Evolutionary conservation across 2,797 vertebrate species (phyloP).

Genomic region (Parotocinclus haroldoi): DNA sequence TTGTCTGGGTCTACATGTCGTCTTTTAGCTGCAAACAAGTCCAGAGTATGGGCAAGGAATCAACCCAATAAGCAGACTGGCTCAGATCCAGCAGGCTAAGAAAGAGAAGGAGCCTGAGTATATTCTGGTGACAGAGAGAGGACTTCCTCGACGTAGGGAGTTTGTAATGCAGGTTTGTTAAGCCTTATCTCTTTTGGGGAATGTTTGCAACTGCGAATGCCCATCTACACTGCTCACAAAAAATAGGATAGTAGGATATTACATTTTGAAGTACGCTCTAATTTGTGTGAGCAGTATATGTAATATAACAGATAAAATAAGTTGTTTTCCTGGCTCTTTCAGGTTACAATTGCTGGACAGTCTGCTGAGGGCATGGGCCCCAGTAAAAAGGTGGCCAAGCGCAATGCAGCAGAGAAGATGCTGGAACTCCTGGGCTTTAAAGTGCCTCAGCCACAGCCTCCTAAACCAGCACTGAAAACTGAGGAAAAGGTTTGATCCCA

Average conservation of each 20-base stretch:
- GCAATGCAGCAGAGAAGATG: slow-evolving; percentile 98
- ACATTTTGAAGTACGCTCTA: no score
- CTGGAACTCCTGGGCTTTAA: slow-evolving; percentile 95
- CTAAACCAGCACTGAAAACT: slow-evolving; percentile 94
- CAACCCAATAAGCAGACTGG: slow-evolving; percentile 97
- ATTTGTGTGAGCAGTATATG: no score
- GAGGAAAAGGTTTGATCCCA: slow-evolving; percentile 85
- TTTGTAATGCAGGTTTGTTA: slow-evolving; percentile 91
- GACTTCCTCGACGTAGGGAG: slow-evolving; percentile 90
- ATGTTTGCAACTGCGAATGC: no score
- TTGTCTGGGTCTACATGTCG: background rate
- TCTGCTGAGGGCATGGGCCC: slow-evolving; percentile 92
- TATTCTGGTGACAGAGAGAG: slow-evolving; percentile 87
- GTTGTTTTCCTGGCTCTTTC: slow-evolving; percentile 4
- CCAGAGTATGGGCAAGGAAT: slow-evolving; percentile 95
- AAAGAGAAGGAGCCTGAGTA: slow-evolving; percentile 98
- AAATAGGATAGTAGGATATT: no score
- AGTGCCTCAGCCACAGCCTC: slow-evolving; percentile 91
- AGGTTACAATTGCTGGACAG: slow-evolving; percentile 91
- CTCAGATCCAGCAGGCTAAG: slow-evolving; percentile 98
- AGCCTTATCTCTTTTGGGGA: background rate
- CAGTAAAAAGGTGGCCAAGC: slow-evolving; percentile 97
- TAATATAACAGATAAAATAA: background rate
- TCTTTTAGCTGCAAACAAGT: slow-evolving; percentile 85
- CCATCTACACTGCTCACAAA: no score